phyloP scores from a whole-genome alignment of 1,140 invertebrate species.

The Apolygus lucorum region DNA sequence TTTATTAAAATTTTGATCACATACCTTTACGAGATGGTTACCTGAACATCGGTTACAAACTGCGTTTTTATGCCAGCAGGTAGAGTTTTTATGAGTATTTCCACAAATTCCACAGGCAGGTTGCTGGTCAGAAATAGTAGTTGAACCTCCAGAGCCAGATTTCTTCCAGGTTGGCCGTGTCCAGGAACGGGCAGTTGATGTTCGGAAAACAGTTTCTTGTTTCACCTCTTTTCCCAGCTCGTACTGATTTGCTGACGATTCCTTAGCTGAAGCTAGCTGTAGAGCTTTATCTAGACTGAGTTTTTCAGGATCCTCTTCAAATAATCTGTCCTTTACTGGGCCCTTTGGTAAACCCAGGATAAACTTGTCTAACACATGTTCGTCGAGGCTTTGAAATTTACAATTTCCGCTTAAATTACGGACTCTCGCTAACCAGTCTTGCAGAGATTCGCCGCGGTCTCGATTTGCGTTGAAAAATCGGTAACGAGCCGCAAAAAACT shows the following conservation, averaged over 20 bases:
- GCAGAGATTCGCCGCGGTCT: neutral
- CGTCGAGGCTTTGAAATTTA: neutral
- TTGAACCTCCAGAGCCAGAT: neutral
- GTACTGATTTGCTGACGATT: neutral
- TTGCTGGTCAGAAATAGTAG: neutral
- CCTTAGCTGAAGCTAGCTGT: neutral
- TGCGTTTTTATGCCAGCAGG: neutral
- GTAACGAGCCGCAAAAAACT: neutral
- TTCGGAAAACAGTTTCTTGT: neutral
- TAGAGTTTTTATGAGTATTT: neutral
- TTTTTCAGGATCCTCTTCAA: neutral
- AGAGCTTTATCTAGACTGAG: neutral
- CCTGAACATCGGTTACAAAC: neutral
- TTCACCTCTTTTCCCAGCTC: neutral
- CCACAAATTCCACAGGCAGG: neutral
- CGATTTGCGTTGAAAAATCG: neutral
- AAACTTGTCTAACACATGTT: neutral
- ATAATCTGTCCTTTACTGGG: neutral
- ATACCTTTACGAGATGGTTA: neutral
- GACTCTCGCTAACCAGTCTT: neutral
- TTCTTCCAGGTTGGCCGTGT: neutral
- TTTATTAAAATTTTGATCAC: no score
- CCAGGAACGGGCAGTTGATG: neutral
- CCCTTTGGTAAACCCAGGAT: neutral
- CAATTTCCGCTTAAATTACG: neutral